A percentile compares a stretch with the other conserved stretches of the same genome.
These are phyloP conservation scores for Spodoptera littoralis DNA, from an alignment of 2,888 invertebrate species.

Conservation along the genomic window DNA sequence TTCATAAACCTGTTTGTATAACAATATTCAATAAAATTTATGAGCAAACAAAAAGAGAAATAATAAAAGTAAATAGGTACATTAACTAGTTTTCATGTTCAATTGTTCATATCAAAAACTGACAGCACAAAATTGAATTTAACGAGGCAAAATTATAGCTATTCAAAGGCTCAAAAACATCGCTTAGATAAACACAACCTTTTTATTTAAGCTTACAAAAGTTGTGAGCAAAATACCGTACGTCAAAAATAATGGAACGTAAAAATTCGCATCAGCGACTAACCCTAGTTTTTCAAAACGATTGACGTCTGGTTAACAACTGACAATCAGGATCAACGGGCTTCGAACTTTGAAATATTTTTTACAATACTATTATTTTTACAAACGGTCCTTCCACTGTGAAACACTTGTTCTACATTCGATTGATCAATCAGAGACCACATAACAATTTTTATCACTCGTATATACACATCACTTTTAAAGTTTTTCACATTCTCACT, in stretches of 20 bases:
- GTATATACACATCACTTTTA: constrained; percentile 18
- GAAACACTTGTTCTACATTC: constrained; percentile 13
- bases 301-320: constrained; percentile 33
- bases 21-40: no score
- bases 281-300: constrained; percentile 19
- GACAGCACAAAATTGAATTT: background rate
- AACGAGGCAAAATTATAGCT: background rate
- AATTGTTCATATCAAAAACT: background rate
- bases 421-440: constrained; percentile 17
- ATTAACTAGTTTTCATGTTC: no score
- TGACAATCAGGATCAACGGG: constrained; percentile 34
- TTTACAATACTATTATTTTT: constrained; percentile 51
- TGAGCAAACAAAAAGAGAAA: no score
- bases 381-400: constrained; percentile 49
- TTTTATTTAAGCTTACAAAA: background rate
- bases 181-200: background rate
- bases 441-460: constrained; percentile 4
- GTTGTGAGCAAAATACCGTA: background rate
- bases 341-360: constrained; percentile 57
- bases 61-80: no score
- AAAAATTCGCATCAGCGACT: constrained; percentile 15
- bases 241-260: constrained; percentile 6
- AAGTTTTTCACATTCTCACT: constrained; percentile 4
- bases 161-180: background rate
- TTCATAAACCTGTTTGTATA: no score